Evolutionary conservation across 2,113 vertebrate genomes (phyloP).

Genomic region (Pygathrix nemaeus): DNA sequence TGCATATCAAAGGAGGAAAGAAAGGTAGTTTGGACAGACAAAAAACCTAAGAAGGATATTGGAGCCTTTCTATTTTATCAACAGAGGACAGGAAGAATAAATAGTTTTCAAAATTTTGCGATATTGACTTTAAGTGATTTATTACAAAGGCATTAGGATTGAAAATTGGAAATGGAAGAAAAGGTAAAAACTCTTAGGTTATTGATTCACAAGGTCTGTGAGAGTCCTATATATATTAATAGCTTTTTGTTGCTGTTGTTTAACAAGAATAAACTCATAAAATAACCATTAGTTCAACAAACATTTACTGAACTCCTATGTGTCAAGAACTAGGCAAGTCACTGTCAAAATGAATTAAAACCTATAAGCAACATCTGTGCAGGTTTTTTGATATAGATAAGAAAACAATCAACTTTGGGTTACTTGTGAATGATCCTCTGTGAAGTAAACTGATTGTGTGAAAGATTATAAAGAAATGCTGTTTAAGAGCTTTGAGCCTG

Average conservation of each 20-base stretch:
- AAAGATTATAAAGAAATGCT: constrained; percentile 28
- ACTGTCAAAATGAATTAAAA: neutral
- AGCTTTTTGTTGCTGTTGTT: constrained; percentile 1
- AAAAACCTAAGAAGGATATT: neutral
- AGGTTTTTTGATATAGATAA: neutral
- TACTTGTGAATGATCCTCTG: neutral
- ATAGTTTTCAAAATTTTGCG: constrained; percentile 11
- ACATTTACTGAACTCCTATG: neutral
- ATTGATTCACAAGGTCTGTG: neutral
- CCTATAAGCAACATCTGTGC: neutral
- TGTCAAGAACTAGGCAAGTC: neutral
- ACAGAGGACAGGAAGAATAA: constrained; percentile 16
- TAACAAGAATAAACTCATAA: constrained; percentile 51
- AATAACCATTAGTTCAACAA: constrained; percentile 37
- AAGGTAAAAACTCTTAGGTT: neutral
- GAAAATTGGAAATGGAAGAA: neutral
- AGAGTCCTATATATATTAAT: neutral
- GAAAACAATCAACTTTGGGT: neutral
- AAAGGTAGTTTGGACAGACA: neutral
- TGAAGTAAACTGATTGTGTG: neutral
- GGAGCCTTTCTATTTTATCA: neutral
- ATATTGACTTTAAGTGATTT: constrained; percentile 30
- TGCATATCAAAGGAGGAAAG: neutral
- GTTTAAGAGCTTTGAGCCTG: neutral
- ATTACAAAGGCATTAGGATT: neutral